Base-by-base conservation (phyloP, 2,797 vertebrate genomes). In the Peromyscus eremicus region DNA sequence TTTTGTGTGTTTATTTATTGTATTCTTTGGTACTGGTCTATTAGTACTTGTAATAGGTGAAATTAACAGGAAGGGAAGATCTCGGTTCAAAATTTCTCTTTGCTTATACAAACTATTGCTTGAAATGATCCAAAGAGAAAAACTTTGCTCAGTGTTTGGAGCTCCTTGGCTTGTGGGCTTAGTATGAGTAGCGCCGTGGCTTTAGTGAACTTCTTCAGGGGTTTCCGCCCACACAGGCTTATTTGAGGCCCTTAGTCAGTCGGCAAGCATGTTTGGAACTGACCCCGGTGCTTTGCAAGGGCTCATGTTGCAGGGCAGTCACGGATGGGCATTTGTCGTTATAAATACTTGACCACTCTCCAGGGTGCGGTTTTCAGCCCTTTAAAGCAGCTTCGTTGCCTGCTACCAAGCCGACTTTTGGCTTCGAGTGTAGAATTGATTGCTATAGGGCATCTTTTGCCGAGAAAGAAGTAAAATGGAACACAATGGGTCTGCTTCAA, bases 261-360 rank as follows among this genome's bases (percentile, higher is more conserved):
- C 86, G 49, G 94, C 94, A 97, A 95, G 97, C 96, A 98, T 98
- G 97, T 94, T 95, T 98, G 97, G 98, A 97, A 98, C 89, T 57
- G 80, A 86, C 66, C 94, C 97, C 68, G 14, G 84, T 95, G 89
- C 94, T 96, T 89, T 95, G 97, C 95, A 55, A 98, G 98, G 98
- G 98, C 98, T 99, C 98, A 97, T 98, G 95, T 99, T 99, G 98
- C 99, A 98, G 97, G 98, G 97, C 98, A 98, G 98, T 98, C 98
- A 96, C 93, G 97, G 87, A 98, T 98, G 98, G 98, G 98, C 98
- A 98, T 98, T 98, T 98, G 97, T 98, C 99, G 98, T 98, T 98
- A 98, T 95, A 98, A 98, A 98, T 98, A 99, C 98, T 98, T 98
- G 98, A 98, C 97, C 97, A 81, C 97, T 98, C 98, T 99, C 98